A percentile compares a stretch with the other conserved stretches of the same genome.
phyloP scores from a whole-genome alignment of 2,797 vertebrate genomes.

The Hybognathus amarus region DNA sequence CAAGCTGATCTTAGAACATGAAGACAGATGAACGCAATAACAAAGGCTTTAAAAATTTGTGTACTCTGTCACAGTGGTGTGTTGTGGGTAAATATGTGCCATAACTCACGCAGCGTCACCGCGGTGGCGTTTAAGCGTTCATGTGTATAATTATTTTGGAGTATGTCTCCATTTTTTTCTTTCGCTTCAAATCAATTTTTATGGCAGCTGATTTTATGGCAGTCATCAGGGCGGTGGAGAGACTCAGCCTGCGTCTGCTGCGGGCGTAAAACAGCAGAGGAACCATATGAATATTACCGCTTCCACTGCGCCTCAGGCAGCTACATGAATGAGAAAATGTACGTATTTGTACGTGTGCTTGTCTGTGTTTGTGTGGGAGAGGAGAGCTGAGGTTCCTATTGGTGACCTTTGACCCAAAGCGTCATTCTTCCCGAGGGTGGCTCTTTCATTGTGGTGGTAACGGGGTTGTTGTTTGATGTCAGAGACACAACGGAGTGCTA shows the following conservation, averaged over 20 bases:
- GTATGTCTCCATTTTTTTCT: slow-evolving; percentile 68
- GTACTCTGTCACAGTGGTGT: slow-evolving; percentile 50
- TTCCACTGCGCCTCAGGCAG: slow-evolving; percentile 56
- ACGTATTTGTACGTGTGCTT: slow-evolving; percentile 39
- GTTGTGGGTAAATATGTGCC: slow-evolving; percentile 59
- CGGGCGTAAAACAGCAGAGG: slow-evolving; percentile 59
- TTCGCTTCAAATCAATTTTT: slow-evolving; percentile 69
- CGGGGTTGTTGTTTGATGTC: slow-evolving; percentile 28
- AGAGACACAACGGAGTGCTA: background rate
- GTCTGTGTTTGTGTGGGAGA: slow-evolving; percentile 31
- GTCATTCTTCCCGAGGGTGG: slow-evolving; percentile 34
- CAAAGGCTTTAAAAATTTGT: slow-evolving; percentile 54
- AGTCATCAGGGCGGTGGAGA: slow-evolving; percentile 60
- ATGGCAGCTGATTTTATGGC: slow-evolving; percentile 66
- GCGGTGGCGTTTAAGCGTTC: slow-evolving; percentile 62
- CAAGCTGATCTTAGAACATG: slow-evolving; percentile 45
- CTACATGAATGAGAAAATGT: slow-evolving; percentile 40
- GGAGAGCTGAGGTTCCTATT: slow-evolving; percentile 47
- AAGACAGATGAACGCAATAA: slow-evolving; percentile 62
- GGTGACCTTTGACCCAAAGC: slow-evolving; percentile 44
- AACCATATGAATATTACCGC: slow-evolving; percentile 64
- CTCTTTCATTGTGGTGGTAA: slow-evolving; percentile 28
- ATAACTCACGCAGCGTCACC: slow-evolving; percentile 59
- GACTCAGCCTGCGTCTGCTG: slow-evolving; percentile 58
- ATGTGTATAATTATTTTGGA: slow-evolving; percentile 69